A percentile compares a stretch with the other conserved stretches of the same genome.
Evolutionary conservation across 2,888 invertebrate genomes (phyloP).

Genomic region (Bembecia ichneumoniformis): DNA sequence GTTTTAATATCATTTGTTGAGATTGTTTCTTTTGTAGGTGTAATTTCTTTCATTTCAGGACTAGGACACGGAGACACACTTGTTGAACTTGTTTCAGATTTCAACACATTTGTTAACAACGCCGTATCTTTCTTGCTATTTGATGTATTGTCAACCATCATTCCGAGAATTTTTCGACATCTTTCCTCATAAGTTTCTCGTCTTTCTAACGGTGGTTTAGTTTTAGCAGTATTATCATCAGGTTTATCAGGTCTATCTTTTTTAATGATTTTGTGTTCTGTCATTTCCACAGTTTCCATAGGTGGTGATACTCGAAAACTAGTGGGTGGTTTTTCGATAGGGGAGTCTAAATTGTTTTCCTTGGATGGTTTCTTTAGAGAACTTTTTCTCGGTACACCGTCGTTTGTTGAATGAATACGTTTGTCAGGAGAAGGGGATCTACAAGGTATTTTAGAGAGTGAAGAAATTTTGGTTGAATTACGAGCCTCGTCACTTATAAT

Average conservation of each 20-base stretch:
- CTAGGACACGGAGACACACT: slow-evolving; percentile 43
- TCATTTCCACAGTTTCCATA: slow-evolving; percentile 29
- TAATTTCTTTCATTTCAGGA: slow-evolving; percentile 30
- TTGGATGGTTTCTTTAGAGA: slow-evolving; percentile 55
- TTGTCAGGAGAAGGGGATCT: slow-evolving; percentile 55
- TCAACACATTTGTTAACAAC: slow-evolving; percentile 17
- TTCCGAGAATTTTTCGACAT: slow-evolving; percentile 79
- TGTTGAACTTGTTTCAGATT: slow-evolving; percentile 30
- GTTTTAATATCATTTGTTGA: slow-evolving; percentile 15
- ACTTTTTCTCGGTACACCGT: slow-evolving; percentile 55
- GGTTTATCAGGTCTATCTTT: slow-evolving; percentile 35
- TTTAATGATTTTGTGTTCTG: slow-evolving; percentile 32
- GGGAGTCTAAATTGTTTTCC: slow-evolving; percentile 29
- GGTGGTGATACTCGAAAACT: slow-evolving; percentile 52
- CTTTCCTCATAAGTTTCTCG: slow-evolving; percentile 82
- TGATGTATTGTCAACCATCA: slow-evolving; percentile 51
- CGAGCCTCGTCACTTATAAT: slow-evolving; percentile 27
- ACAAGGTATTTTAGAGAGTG: slow-evolving; percentile 57
- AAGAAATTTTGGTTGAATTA: slow-evolving; percentile 29
- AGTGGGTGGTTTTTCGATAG: slow-evolving; percentile 53
- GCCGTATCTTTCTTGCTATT: slow-evolving; percentile 20
- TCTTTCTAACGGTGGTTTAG: slow-evolving; percentile 73
- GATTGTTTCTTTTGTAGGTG: slow-evolving; percentile 16
- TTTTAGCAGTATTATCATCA: slow-evolving; percentile 34
- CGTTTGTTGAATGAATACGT: slow-evolving; percentile 31